Base-by-base conservation (phyloP, 2,113 vertebrate genomes). In the Ciconia stormi region DNA sequence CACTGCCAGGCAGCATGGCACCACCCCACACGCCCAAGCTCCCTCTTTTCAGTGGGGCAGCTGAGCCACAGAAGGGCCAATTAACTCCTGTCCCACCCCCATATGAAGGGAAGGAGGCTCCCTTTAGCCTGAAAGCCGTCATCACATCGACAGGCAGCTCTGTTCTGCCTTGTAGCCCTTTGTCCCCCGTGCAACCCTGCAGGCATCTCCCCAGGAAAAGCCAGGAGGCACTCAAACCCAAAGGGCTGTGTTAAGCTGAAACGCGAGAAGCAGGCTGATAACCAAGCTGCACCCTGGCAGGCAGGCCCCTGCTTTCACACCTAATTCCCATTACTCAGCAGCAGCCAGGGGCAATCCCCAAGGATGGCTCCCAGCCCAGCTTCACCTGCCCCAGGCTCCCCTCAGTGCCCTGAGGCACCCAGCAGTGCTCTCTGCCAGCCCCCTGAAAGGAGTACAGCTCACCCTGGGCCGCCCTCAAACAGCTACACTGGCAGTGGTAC, bases 91-190 rank as follows among this genome's bases (percentile, higher is more conserved):
- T 20, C 47, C 40, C 66, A 36, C 8, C 16, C 36, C 21, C 15
- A 1, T 1, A 3, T 1, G 2, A 22, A 71, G 34, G 19, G 16
- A 46, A 9, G 0, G 3, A 26, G 34, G 17, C 7, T 18, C 10
- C 29, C 15, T 38, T 40, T 3, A 52, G 56, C 47, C 73, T 26
- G 46, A 71, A 13, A 40, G 27, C 27, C 4, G 10, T 7, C 15
- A 34, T 2, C 30, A 3, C 14, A 29, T 4, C 44, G 2, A 1
- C 3, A 0, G 53, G 26, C 42, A 73, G 49, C 70, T 16, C 16
- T 2, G 10, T 13, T 11, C 23, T 8, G 14, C 30, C 47, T 11
- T 7, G 23, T 22, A 30, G 58, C 66, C 50, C 25, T 38, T 38
- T 23, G 36, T 22, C 44, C 23, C 34, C 2, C 0, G 26, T 2